phyloP scores from a whole-genome alignment of 2,113 vertebrate genomes.

The Misgurnus mizolepis region DNA sequence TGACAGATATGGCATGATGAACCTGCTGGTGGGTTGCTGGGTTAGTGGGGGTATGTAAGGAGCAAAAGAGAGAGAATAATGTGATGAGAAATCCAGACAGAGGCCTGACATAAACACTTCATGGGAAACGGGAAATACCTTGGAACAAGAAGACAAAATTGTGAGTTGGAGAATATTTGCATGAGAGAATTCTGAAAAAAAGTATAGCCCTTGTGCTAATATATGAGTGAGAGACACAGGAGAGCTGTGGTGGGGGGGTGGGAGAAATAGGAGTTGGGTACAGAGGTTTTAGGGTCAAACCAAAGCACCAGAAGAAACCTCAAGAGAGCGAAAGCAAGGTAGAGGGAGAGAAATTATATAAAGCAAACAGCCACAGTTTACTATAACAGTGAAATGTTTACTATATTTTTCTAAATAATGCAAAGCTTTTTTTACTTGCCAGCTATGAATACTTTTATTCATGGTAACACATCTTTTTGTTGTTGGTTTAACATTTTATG shows the following conservation, averaged over 20 bases:
- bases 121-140: neutral
- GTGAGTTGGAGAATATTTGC: constrained; percentile 22
- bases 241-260: neutral
- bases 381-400: too few relatives aligned
- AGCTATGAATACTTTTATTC: neutral
- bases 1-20: constrained; percentile 65
- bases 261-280: neutral
- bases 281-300: constrained; percentile 25
- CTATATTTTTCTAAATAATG: neutral
- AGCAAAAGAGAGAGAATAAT: constrained; percentile 12
- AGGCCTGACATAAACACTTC: constrained; percentile 2
- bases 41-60: constrained; percentile 1
- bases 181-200: constrained; percentile 2
- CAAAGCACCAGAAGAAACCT: constrained; percentile 15
- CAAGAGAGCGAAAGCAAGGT: constrained; percentile 2
- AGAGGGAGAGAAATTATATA: constrained; percentile 39
- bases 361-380: neutral
- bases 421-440: neutral
- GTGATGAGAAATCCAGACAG: constrained; percentile 41
- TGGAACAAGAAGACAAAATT: constrained; percentile 19
- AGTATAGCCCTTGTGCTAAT: constrained; percentile 4
- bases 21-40: constrained; percentile 27
- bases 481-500: neutral
- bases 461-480: neutral
- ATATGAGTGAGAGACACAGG: neutral